Evolutionary conservation across 2,113 vertebrate genomes (phyloP).

Genomic region (Cavia porcellus): DNA sequence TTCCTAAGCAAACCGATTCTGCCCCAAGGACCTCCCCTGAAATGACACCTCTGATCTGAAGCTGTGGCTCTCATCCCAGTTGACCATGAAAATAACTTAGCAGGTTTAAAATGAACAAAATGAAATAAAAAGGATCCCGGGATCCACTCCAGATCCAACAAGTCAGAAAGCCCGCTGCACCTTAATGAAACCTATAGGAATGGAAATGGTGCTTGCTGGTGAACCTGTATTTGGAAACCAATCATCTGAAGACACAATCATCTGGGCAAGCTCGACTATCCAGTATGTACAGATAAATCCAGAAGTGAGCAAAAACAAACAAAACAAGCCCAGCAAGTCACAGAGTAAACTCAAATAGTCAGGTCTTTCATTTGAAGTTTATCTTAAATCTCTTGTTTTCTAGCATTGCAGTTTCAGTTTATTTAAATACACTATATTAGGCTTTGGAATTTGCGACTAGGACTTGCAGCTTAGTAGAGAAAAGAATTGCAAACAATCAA

Average conservation of each 20-base stretch:
- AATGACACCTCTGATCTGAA: background rate
- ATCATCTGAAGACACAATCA: background rate
- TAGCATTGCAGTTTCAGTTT: background rate
- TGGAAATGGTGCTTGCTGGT: background rate
- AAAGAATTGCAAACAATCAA: background rate
- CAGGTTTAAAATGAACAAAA: background rate
- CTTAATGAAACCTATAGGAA: background rate
- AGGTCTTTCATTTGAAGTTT: background rate
- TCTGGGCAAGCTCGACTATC: background rate
- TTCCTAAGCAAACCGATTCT: background rate
- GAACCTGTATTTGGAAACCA: background rate
- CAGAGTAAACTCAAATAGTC: background rate
- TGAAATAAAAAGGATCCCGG: background rate
- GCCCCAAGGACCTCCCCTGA: background rate
- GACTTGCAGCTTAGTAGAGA: background rate
- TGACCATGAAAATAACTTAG: background rate
- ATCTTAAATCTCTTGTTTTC: constrained; percentile 5
- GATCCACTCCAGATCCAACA: background rate
- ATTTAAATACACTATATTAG: background rate
- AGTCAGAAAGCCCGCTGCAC: background rate
- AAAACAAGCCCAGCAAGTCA: background rate
- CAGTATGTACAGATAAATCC: background rate
- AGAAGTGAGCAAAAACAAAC: background rate
- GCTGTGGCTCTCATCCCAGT: background rate
- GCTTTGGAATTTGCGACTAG: background rate